Percentiles rank a stretch among this genome's conserved stretches.
Conservation (phyloP, 1,140 invertebrate species). For the Calephelis nemesis region DNA sequence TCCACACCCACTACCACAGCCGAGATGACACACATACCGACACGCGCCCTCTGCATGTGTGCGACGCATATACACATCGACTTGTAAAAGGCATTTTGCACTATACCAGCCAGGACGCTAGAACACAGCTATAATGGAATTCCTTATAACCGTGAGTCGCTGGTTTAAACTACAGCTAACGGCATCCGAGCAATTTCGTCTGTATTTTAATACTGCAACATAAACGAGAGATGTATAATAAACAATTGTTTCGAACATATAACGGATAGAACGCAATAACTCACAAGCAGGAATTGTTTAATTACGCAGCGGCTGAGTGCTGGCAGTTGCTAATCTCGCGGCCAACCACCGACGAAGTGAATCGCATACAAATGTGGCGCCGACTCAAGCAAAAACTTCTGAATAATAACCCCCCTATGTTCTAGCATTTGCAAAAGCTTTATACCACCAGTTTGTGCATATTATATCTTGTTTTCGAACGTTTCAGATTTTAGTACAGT, state of each 20-base stretch:
- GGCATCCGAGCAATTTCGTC: conserved; percentile 23
- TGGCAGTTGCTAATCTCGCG: conserved; percentile 58
- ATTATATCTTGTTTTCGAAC: conserved; percentile 13
- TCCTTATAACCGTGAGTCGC: conserved; percentile 41
- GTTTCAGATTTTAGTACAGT: background rate
- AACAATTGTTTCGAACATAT: conserved; percentile 20
- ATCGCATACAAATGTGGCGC: conserved; percentile 69
- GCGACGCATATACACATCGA: conserved; percentile 44
- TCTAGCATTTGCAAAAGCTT: conserved; percentile 48
- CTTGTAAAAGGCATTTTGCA: conserved; percentile 49
- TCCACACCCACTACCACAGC: conserved; percentile 59
- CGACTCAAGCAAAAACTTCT: conserved; percentile 59
- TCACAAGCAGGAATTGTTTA: conserved; percentile 58
- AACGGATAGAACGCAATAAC: conserved; percentile 41
- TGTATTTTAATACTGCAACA: conserved; percentile 38
- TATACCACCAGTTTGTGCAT: conserved; percentile 30
- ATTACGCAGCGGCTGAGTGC: conserved; percentile 51
- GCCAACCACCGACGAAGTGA: conserved; percentile 55
- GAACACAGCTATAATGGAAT: conserved; percentile 46
- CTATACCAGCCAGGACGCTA: conserved; percentile 35
- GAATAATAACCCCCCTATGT: conserved; percentile 60
- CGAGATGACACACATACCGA: conserved; percentile 67
- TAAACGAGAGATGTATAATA: conserved; percentile 8
- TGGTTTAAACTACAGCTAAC: conserved; percentile 30
- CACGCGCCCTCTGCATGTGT: conserved; percentile 46